Evolutionary conservation across 2,888 invertebrate genomes (phyloP).

Genomic region (Platycheirus rosarum): DNA sequence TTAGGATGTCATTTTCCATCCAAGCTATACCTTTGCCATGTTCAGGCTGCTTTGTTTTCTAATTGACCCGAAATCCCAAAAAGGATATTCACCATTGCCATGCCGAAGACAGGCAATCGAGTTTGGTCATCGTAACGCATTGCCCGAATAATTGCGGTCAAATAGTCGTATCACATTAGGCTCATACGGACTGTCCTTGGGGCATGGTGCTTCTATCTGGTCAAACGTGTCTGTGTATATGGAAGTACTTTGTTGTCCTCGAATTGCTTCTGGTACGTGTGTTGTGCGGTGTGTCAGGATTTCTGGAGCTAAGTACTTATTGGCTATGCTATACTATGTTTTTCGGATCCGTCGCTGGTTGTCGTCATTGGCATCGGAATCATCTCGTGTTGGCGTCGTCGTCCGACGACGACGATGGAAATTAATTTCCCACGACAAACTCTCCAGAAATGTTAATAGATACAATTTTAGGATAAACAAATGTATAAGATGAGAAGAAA

Average conservation of each 20-base stretch:
- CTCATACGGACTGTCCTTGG: slow-evolving; percentile 36
- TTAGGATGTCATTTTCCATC: neutral
- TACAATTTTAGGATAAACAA: slow-evolving; percentile 70
- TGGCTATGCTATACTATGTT: slow-evolving; percentile 25
- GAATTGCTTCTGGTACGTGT: slow-evolving; percentile 17
- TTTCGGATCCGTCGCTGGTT: neutral
- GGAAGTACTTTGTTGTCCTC: slow-evolving; percentile 20
- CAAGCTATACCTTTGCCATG: slow-evolving; percentile 4
- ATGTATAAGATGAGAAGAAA: slow-evolving; percentile 53
- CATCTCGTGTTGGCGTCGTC: neutral
- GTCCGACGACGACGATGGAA: slow-evolving; percentile 29
- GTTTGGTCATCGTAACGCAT: slow-evolving; percentile 63
- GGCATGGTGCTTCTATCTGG: slow-evolving; percentile 1
- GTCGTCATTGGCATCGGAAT: neutral
- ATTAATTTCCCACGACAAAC: slow-evolving; percentile 63
- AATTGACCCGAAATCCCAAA: slow-evolving; percentile 62
- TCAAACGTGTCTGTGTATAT: slow-evolving; percentile 8
- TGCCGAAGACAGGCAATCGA: slow-evolving; percentile 56
- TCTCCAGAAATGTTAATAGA: slow-evolving; percentile 64
- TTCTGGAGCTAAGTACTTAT: slow-evolving; percentile 42
- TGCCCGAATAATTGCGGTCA: slow-evolving; percentile 72
- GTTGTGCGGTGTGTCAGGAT: slow-evolving; percentile 30
- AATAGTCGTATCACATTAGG: slow-evolving; percentile 69
- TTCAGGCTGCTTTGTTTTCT: slow-evolving; percentile 52
- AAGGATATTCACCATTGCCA: slow-evolving; percentile 59